Evolutionary conservation across 2,888 invertebrate species (phyloP), one percentile per base, ranked within the genome.

Genomic region (Cloeon dipterum): DNA sequence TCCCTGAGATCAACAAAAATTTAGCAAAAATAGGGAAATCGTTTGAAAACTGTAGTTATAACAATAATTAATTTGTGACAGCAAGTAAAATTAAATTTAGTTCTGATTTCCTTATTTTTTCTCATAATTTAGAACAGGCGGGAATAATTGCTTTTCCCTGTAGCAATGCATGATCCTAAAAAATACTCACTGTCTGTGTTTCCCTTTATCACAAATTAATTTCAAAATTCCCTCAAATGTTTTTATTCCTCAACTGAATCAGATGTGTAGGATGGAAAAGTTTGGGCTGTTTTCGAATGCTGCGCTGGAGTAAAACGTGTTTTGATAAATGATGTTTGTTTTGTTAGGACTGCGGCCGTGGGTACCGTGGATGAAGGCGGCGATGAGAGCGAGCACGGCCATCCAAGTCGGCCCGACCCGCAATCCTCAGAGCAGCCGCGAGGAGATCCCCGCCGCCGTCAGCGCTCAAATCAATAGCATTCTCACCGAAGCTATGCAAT

Each of bases 281-380:
- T n/a, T n/a, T n/a, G 40, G 35, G 16, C 23, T 35, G 10, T 36
- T 16, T 50, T 13, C 32, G 16, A 39, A 20, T 18, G 19, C 10
- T 35, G 20, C 8, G 8, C 34, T 26, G 34, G 14, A 29, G 11
- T 33, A 3, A 13, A 34, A 40, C 4, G 19, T 5, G 17, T 5
- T 14, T n/a, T n/a, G n/a, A n/a, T n/a, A n/a, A n/a, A n/a, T n/a
- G n/a, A n/a, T n/a, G 19, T 10, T 33, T 32, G 35, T 38, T 43
- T n/a, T 39, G 4, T 32, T 16, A 37, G 14, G 29, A 57, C 21
- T 49, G 73, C 74, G 73, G 41, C 49, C 59, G 7, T 74, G 74
- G 74, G 71, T 75, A 8, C 65, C 70, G 5, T 62, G 68, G 14
- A 73, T 75, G 71, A 77, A 77, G 53, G 61, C 59, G 8, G 72